phyloP scores from a whole-genome alignment of 2,113 vertebrate species.

The Crypturellus undulatus region DNA sequence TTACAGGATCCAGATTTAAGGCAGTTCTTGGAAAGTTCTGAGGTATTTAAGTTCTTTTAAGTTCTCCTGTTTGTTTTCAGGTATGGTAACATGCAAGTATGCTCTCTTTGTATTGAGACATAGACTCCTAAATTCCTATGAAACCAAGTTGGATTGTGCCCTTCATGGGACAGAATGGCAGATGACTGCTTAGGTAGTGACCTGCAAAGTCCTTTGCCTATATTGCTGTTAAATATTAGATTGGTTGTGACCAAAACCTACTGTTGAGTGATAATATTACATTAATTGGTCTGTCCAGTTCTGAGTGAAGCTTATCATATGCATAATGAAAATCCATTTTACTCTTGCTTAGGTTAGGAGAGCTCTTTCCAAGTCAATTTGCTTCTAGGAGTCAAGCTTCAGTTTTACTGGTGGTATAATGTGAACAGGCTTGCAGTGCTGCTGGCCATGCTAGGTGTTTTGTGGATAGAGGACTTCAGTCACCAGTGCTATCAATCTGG shows the following conservation, averaged over 20 bases:
- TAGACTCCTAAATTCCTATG: neutral
- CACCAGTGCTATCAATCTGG: neutral
- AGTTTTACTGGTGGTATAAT: neutral
- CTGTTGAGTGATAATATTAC: accelerated
- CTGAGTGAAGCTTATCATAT: neutral
- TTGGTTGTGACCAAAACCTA: neutral
- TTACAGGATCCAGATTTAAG: slow-evolving; percentile 95
- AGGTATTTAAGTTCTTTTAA: slow-evolving; percentile 80
- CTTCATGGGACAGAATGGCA: neutral
- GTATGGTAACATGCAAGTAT: neutral
- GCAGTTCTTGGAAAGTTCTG: slow-evolving; percentile 95
- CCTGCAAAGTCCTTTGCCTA: neutral
- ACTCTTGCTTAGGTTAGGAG: neutral
- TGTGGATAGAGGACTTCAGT: neutral
- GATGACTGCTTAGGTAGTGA: neutral
- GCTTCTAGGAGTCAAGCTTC: neutral
- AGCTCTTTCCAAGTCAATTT: neutral
- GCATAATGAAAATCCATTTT: neutral
- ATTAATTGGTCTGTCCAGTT: neutral
- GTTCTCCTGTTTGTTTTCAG: neutral
- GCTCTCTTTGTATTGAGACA: neutral
- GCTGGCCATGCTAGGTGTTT: neutral
- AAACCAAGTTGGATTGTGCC: neutral
- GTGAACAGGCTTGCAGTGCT: neutral
- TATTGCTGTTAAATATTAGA: neutral